Evolutionary conservation across 2,888 invertebrate species (phyloP).

Genomic region (Drosophila silvestris): DNA sequence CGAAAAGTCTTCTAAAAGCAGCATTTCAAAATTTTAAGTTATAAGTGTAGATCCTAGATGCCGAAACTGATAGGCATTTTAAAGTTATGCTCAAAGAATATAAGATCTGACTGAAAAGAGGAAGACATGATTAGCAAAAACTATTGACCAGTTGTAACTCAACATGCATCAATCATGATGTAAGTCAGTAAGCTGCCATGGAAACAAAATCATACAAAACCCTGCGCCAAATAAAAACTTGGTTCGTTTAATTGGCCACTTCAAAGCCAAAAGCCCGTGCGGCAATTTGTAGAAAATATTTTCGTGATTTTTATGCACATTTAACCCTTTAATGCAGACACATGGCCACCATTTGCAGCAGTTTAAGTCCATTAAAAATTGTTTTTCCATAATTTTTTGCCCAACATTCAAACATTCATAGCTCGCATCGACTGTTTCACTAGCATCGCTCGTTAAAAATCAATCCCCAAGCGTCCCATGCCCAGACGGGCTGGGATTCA

Average conservation of each 20-base stretch:
- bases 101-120: slow-evolving; percentile 14
- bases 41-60: not conserved
- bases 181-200: slow-evolving; percentile 7
- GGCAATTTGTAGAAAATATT: slow-evolving; percentile 60
- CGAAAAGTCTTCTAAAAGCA: not conserved
- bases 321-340: slow-evolving; percentile 74
- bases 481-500: slow-evolving; percentile 17
- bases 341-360: slow-evolving; percentile 63
- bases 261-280: slow-evolving; percentile 50
- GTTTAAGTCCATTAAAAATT: slow-evolving; percentile 78
- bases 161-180: not conserved
- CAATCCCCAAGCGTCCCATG: slow-evolving; percentile 71
- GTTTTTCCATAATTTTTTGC: slow-evolving; percentile 76
- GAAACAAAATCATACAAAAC: slow-evolving; percentile 30
- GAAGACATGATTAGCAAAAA: not conserved
- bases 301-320: slow-evolving; percentile 61
- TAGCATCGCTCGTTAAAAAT: slow-evolving; percentile 75
- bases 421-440: slow-evolving; percentile 44
- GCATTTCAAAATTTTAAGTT: not conserved
- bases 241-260: slow-evolving; percentile 58
- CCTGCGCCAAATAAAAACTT: slow-evolving; percentile 36
- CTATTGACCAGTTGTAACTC: slow-evolving; percentile 8
- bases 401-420: slow-evolving; percentile 54
- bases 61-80: not conserved
- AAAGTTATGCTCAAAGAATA: not conserved